These are phyloP conservation scores for Epizoanthus illoricatus DNA, from an alignment of 92 coral and sea anemone species.

Conservation along the genomic window DNA sequence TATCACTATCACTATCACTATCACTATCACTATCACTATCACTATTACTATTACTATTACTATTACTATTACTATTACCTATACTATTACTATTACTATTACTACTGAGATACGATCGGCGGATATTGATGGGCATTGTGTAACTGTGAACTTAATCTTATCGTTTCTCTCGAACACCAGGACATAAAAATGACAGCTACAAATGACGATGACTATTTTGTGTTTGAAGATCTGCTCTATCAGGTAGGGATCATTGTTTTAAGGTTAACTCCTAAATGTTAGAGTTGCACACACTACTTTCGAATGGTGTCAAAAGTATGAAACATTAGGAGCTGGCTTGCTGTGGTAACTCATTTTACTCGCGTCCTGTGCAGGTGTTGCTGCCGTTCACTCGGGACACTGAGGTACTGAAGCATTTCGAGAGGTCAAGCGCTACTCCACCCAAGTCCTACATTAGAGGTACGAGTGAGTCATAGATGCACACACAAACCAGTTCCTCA, in stretches of 20 bases:
- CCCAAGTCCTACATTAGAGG: conserved; percentile 97
- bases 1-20: no score
- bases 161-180: conserved; percentile 39
- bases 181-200: conserved; percentile 93
- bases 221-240: conserved; percentile 92
- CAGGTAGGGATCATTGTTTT: conserved; percentile 57
- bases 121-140: no score
- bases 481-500: neutral
- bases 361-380: conserved; percentile 65
- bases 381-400: conserved; percentile 93
- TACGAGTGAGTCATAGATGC: conserved; percentile 16
- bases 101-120: neutral
- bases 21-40: no score
- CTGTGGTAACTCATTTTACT: no score
- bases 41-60: no score
- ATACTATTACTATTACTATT: no score
- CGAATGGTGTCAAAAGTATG: no score
- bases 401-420: conserved; percentile 77
- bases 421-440: conserved; percentile 83
- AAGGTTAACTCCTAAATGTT: no score
- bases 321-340: no score
- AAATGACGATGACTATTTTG: conserved; percentile 96
- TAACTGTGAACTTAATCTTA: neutral
- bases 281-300: no score
- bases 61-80: no score